Percentiles rank a stretch among this genome's conserved stretches.
These are phyloP conservation scores for Tapirus indicus DNA, from an alignment of 2,797 vertebrate species.

Conservation along the genomic window DNA sequence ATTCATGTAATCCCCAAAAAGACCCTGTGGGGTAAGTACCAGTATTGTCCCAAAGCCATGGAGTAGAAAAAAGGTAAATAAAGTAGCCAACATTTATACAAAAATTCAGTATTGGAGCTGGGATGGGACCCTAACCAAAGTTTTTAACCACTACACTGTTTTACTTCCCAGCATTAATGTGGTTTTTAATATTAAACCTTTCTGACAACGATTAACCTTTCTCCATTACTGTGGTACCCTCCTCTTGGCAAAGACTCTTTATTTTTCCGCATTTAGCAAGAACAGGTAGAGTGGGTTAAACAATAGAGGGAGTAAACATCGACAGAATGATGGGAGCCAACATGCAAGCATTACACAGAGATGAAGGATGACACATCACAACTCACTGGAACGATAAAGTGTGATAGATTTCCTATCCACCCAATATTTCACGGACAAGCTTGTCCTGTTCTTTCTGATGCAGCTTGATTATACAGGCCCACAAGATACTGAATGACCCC, in stretches of 20 bases:
- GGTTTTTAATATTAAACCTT: not conserved
- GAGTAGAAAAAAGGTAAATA: not conserved
- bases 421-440: constrained; percentile 79
- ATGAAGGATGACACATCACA: constrained; percentile 82
- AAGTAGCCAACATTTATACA: not conserved
- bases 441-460: constrained; percentile 77
- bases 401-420: constrained; percentile 84
- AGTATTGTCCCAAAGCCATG: not conserved
- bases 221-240: not conserved
- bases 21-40: rapidly evolving
- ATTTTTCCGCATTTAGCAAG: constrained; percentile 63
- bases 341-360: constrained; percentile 75
- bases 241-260: constrained; percentile 70
- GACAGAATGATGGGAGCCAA: constrained; percentile 78
- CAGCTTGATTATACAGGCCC: constrained; percentile 65
- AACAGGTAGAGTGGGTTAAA: constrained; percentile 72
- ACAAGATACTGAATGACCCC: constrained; percentile 19
- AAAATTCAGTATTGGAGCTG: not conserved
- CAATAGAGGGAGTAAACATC: constrained; percentile 73
- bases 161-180: not conserved
- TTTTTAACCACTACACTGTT: not conserved
- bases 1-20: not conserved
- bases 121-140: not conserved
- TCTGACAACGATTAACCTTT: not conserved
- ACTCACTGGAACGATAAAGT: constrained; percentile 84